Percentiles rank a stretch among this genome's conserved stretches.
Conservation (phyloP, 2,113 vertebrate species). For the Epinephelus cyanopodus region DNA sequence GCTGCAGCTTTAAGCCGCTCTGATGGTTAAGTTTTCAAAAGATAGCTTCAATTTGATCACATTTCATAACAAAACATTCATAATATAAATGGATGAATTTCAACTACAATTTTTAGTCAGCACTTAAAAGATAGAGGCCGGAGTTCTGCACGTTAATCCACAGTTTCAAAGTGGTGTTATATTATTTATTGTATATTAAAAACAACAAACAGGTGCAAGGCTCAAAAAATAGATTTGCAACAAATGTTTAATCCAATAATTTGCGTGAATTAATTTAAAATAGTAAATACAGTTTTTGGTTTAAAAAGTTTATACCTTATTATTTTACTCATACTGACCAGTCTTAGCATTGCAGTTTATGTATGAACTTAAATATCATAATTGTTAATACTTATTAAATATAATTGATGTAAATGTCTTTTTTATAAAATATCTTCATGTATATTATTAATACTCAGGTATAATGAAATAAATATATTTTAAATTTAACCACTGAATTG, state of each 20-base stretch:
- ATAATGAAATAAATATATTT: neutral
- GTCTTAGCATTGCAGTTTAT: neutral
- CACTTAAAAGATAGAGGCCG: neutral
- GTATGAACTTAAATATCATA: neutral
- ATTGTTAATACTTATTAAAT: neutral
- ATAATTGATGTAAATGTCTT: neutral
- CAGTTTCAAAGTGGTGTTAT: neutral
- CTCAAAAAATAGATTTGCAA: neutral
- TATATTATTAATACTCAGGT: neutral
- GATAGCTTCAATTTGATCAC: neutral
- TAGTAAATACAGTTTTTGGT: neutral
- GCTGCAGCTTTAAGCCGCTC: conserved; percentile 29
- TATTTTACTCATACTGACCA: neutral
- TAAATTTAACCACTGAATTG: neutral
- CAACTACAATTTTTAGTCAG: neutral
- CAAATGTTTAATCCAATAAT: neutral
- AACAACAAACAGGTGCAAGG: neutral
- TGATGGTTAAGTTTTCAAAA: conserved; percentile 23
- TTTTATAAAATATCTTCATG: neutral
- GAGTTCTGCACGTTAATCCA: neutral
- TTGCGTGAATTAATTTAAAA: neutral
- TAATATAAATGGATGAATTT: neutral
- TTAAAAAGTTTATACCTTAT: neutral
- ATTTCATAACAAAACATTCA: conserved; percentile 30
- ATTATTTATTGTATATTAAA: neutral